Evolutionary conservation across 2,888 invertebrate genomes (phyloP).

Genomic region (Elysia crispata): DNA sequence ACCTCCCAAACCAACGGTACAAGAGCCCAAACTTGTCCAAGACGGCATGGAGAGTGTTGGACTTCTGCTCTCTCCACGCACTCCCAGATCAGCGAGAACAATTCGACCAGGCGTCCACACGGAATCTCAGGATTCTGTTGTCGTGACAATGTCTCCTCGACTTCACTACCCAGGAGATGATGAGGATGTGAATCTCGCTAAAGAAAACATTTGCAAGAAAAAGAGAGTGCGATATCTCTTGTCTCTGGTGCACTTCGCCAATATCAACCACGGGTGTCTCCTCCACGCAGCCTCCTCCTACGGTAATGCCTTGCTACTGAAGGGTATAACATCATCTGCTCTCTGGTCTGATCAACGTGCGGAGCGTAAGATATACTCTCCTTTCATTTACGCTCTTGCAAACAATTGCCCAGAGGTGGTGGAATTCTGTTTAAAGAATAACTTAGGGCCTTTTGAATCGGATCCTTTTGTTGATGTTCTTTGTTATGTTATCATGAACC

Average conservation of each 20-base stretch:
- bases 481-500: conserved; percentile 14
- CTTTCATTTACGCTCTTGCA: conserved; percentile 39
- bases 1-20: neutral
- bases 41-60: conserved; percentile 40
- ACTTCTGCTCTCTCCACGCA: neutral
- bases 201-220: conserved; percentile 18
- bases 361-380: conserved; percentile 27
- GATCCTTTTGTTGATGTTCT: conserved; percentile 39
- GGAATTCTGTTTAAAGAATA: conserved; percentile 29
- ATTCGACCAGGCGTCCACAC: neutral
- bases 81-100: conserved; percentile 16
- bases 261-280: conserved; percentile 26
- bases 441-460: conserved; percentile 33
- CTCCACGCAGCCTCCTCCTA: conserved; percentile 34
- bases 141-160: conserved; percentile 11
- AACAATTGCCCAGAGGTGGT: conserved; percentile 32
- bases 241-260: conserved; percentile 27
- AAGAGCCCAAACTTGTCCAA: neutral
- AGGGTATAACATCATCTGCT: conserved; percentile 26
- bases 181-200: conserved; percentile 17
- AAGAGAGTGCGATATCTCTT: conserved; percentile 41
- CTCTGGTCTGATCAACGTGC: conserved; percentile 15
- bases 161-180: conserved; percentile 22
- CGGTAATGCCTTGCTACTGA: conserved; percentile 32
- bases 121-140: neutral